These are phyloP conservation scores for Philaethria dido DNA, from an alignment of 2,888 invertebrate genomes.

Conservation along the genomic window DNA sequence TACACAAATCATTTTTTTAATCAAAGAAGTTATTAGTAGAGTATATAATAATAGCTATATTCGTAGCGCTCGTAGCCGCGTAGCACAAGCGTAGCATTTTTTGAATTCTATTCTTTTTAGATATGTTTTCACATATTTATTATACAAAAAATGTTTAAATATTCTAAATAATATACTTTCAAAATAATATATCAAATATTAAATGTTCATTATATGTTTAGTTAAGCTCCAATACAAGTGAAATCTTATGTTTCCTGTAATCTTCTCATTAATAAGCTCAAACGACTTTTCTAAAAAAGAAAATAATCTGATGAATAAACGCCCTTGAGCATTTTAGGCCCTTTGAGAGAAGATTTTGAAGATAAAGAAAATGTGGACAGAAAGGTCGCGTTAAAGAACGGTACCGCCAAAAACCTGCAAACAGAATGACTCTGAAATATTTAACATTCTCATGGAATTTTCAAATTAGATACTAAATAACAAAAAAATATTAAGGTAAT, in stretches of 20 bases:
- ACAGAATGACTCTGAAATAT: slow-evolving; percentile 63
- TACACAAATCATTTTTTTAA: too few species aligned
- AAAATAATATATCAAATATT: neutral
- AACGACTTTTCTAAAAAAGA: slow-evolving; percentile 60
- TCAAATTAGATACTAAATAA: slow-evolving; percentile 26
- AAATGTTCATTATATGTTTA: neutral
- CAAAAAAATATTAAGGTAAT: neutral
- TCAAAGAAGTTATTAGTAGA: too few species aligned
- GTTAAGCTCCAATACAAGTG: neutral
- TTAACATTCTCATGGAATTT: slow-evolving; percentile 50
- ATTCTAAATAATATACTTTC: neutral
- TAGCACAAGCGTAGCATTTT: neutral
- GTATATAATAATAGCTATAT: neutral
- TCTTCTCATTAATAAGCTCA: slow-evolving; percentile 64
- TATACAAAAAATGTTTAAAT: neutral
- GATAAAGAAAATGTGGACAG: slow-evolving; percentile 69
- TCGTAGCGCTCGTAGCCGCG: slow-evolving; percentile 2
- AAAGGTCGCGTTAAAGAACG: slow-evolving; percentile 56
- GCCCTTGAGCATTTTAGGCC: slow-evolving; percentile 68
- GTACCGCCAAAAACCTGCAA: slow-evolving; percentile 63
- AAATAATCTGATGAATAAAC: slow-evolving; percentile 75
- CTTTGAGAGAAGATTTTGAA: slow-evolving; percentile 71
- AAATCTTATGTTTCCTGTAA: slow-evolving; percentile 37
- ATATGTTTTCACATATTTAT: neutral
- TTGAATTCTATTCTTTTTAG: neutral